Conservation (phyloP, 1,140 invertebrate species). For the Charaxes varanes region DNA sequence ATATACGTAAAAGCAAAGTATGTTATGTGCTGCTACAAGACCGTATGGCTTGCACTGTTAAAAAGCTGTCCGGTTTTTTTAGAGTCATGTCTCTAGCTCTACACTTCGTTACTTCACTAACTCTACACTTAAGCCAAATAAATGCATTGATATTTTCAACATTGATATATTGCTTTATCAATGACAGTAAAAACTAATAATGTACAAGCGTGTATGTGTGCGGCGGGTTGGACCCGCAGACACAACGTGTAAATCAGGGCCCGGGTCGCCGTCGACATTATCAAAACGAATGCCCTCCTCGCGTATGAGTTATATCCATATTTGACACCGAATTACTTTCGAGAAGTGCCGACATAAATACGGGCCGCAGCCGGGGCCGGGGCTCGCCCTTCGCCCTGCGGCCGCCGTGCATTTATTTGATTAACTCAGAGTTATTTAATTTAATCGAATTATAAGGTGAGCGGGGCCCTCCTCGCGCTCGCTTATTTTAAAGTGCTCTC, state of each 20-base stretch:
- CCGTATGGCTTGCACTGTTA: too few species aligned
- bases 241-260: conserved; percentile 56
- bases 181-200: too few species aligned
- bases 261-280: conserved; percentile 67
- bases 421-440: conserved; percentile 73
- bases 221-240: conserved; percentile 27
- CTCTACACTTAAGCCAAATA: too few species aligned
- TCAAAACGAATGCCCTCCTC: conserved; percentile 68
- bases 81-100: too few species aligned
- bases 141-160: too few species aligned
- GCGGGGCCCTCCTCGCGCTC: conserved; percentile 38
- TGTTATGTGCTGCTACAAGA: too few species aligned
- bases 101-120: too few species aligned
- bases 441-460: conserved; percentile 72
- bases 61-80: too few species aligned
- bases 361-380: conserved; percentile 20
- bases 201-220: conserved; percentile 8
- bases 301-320: conserved; percentile 73
- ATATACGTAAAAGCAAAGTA: too few species aligned
- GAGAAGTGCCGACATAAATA: conserved; percentile 72
- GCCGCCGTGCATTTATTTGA: conserved; percentile 71
- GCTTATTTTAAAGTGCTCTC: conserved; percentile 68
- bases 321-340: conserved; percentile 74
- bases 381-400: conserved; percentile 37
- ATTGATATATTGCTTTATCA: too few species aligned